A percentile compares a stretch with the other conserved stretches of the same genome.
Conservation (phyloP, 1,140 invertebrate species). For the Stegodyphus dumicola region DNA sequence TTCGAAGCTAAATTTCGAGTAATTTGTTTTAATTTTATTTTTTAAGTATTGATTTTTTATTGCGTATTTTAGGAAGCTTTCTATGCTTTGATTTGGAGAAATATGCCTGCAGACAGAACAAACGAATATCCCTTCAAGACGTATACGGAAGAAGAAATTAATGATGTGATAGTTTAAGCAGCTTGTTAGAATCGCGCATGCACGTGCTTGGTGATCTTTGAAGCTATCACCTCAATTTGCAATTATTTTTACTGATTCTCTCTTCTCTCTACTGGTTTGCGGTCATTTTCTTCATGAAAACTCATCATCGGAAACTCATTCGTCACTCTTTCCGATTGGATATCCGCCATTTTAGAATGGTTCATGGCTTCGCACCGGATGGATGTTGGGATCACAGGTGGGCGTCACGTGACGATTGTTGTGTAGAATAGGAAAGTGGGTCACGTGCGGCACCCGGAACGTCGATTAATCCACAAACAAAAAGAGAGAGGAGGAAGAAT, state of each 20-base stretch:
- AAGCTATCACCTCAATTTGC: not conserved
- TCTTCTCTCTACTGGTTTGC: not conserved
- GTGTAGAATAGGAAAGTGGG: conserved; percentile 15
- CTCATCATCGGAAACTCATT: not conserved
- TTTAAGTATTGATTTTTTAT: too few relatives aligned
- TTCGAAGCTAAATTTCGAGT: too few relatives aligned
- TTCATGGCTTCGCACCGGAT: conserved; percentile 15
- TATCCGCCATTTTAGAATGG: not conserved
- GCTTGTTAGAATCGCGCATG: not conserved
- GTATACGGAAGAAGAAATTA: too few relatives aligned
- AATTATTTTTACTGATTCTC: not conserved
- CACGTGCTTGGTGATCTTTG: not conserved
- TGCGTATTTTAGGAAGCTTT: too few relatives aligned
- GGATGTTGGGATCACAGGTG: conserved; percentile 30
- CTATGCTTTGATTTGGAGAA: too few relatives aligned
- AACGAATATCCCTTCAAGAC: too few relatives aligned
- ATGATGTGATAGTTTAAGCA: too few relatives aligned
- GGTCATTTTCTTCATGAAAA: not conserved
- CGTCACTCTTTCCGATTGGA: not conserved
- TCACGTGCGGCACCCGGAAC: conserved; percentile 58
- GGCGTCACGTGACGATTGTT: conserved; percentile 29
- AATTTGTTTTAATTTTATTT: too few relatives aligned
- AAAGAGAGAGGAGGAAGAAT: conserved; percentile 44
- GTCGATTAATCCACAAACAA: conserved; percentile 39
- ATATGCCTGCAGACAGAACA: too few relatives aligned